These are phyloP conservation scores for Coregonus sp. DNA, from an alignment of 2,797 vertebrate genomes.

Conservation along the genomic window DNA sequence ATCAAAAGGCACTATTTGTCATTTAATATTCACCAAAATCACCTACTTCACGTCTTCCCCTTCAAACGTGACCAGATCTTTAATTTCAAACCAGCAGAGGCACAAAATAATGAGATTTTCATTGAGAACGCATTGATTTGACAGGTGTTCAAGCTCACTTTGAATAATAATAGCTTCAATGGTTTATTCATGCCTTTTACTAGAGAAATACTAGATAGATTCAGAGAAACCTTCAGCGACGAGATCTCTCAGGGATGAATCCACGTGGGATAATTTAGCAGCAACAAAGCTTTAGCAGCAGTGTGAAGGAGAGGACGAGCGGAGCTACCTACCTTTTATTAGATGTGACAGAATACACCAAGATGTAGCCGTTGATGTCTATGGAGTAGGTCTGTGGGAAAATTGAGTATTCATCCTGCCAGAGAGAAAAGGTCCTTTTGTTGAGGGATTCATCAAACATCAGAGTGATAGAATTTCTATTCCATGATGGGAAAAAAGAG, in stretches of 20 bases:
- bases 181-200: not conserved
- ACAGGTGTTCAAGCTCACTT: no score
- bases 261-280: not conserved
- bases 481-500: not conserved
- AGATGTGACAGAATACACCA: slow-evolving; percentile 98
- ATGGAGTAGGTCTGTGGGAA: slow-evolving; percentile 99
- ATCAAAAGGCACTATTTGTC: not conserved
- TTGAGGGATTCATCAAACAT: not conserved
- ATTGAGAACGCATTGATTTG: no score
- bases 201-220: not conserved
- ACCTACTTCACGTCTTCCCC: no score
- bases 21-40: no score
- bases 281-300: not conserved
- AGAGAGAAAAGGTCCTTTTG: not conserved
- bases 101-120: no score
- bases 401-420: slow-evolving; percentile 98
- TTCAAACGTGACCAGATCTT: no score
- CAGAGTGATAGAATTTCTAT: not conserved
- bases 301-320: not conserved
- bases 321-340: slow-evolving; percentile 83
- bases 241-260: not conserved
- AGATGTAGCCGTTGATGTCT: slow-evolving; percentile 99
- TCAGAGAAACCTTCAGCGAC: not conserved
- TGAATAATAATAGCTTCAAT: not conserved
- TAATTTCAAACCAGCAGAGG: no score